A percentile compares a stretch with the other conserved stretches of the same genome.
These are phyloP conservation scores for Masticophis lateralis DNA, from an alignment of 2,797 vertebrate species.

Conservation along the genomic window DNA sequence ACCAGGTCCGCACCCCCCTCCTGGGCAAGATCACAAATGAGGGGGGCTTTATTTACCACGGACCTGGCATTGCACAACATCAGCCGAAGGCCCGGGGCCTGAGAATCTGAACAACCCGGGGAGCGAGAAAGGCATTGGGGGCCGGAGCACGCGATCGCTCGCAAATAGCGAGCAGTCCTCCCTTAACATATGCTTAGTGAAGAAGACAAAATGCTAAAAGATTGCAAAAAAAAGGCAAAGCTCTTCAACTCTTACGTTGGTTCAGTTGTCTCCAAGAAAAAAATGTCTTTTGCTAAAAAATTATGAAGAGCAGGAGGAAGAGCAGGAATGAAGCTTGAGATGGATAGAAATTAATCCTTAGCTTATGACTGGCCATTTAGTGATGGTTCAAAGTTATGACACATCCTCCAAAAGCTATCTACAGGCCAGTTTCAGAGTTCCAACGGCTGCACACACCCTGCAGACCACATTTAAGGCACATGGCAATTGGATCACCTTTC, in stretches of 20 bases:
- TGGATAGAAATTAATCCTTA: neutral
- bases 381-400: neutral
- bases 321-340: neutral
- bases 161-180: too few relatives aligned
- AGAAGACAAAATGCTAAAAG: neutral
- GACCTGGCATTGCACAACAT: too few relatives aligned
- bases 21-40: too few relatives aligned
- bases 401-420: neutral
- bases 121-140: too few relatives aligned
- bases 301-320: neutral
- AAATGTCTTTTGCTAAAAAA: neutral
- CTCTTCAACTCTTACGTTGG: neutral
- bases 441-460: neutral
- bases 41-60: too few relatives aligned
- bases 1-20: too few relatives aligned
- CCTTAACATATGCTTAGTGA: neutral
- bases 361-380: neutral
- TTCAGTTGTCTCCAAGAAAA: neutral
- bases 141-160: too few relatives aligned
- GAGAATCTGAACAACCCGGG: too few relatives aligned
- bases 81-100: too few relatives aligned
- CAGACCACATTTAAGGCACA: neutral
- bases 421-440: neutral
- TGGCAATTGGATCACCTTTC: neutral
- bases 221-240: neutral